These are phyloP conservation scores for Dendrocopos noguchii DNA, from an alignment of 2,113 vertebrate genomes.

Conservation along the genomic window DNA sequence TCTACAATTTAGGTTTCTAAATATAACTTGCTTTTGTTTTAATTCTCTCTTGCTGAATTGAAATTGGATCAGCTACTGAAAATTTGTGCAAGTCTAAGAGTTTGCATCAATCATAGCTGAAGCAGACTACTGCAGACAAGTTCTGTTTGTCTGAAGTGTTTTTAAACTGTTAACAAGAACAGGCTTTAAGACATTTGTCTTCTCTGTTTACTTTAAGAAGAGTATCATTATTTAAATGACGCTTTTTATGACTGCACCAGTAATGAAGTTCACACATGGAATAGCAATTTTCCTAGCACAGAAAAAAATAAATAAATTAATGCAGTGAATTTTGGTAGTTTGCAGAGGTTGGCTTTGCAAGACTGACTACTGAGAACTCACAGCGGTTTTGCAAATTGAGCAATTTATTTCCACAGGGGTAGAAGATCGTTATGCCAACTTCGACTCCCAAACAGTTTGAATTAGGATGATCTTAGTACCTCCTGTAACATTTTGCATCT, in stretches of 20 bases:
- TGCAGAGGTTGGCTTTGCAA: neutral
- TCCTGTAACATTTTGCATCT: neutral
- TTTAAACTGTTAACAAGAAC: conserved; percentile 26
- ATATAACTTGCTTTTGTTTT: neutral
- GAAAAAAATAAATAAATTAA: neutral
- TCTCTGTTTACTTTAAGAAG: conserved; percentile 1
- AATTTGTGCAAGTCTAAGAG: neutral
- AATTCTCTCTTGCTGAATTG: neutral
- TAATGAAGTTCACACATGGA: conserved; percentile 1
- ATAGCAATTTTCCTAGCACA: neutral
- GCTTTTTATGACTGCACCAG: conserved; percentile 1
- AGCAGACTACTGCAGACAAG: neutral
- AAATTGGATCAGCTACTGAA: neutral
- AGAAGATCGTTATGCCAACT: neutral
- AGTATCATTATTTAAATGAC: conserved; percentile 14
- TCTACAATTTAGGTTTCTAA: neutral
- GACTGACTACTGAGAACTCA: neutral
- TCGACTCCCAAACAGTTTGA: neutral
- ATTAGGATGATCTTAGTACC: neutral
- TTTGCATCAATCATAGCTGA: neutral
- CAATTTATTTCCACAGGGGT: neutral
- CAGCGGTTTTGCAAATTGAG: neutral
- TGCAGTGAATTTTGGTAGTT: neutral
- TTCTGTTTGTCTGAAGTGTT: conserved; percentile 24
- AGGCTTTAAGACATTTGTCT: conserved; percentile 11